A percentile compares a stretch with the other conserved stretches of the same genome.
phyloP scores from a whole-genome alignment of 2,797 vertebrate species.

The Smutsia gigantea region DNA sequence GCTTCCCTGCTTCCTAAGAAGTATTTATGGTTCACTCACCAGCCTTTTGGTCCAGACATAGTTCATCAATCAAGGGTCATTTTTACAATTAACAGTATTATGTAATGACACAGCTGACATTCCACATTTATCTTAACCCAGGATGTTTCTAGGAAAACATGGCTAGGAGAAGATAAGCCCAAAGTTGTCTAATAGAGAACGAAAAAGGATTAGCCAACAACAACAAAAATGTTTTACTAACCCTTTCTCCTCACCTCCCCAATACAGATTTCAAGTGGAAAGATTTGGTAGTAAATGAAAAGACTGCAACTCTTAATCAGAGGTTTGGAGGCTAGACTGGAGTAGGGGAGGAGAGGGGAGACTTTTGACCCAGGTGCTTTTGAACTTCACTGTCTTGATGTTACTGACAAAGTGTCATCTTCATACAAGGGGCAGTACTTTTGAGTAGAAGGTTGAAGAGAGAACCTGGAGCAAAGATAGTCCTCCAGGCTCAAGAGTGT shows the following conservation, averaged over 20 bases:
- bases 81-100: neutral
- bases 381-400: neutral
- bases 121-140: slow-evolving; percentile 2
- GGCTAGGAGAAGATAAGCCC: neutral
- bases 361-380: neutral
- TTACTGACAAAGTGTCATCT: neutral
- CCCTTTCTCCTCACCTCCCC: neutral
- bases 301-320: neutral
- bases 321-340: neutral
- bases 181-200: neutral
- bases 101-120: neutral
- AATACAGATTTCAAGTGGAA: neutral
- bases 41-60: neutral
- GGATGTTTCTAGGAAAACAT: slow-evolving; percentile 3
- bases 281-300: neutral
- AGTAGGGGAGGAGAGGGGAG: neutral
- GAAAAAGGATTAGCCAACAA: neutral
- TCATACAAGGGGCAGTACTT: neutral
- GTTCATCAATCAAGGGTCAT: neutral
- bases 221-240: neutral
- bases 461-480: neutral
- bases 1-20: neutral
- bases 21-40: neutral
- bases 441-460: neutral
- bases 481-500: neutral